Percentiles rank a stretch among this genome's conserved stretches.
phyloP scores from a whole-genome alignment of 2,113 vertebrate genomes.

The Sphaerodactylus townsendi region DNA sequence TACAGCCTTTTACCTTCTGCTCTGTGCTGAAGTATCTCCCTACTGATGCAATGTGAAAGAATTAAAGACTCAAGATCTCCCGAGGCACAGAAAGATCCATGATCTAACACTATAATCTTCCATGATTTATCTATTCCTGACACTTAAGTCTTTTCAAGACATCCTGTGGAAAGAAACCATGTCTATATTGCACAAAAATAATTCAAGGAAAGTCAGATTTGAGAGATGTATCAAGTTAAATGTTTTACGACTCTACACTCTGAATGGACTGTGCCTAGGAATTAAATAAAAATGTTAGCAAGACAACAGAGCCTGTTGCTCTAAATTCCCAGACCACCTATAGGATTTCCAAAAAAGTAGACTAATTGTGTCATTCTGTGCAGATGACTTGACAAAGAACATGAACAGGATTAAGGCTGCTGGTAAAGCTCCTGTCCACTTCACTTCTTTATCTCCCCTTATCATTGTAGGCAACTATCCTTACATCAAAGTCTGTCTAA shows the following conservation, averaged over 20 bases:
- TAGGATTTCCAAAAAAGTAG: background rate
- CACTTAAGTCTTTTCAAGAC: background rate
- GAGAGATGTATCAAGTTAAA: no score
- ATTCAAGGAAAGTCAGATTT: background rate
- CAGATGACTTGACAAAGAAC: background rate
- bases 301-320: background rate
- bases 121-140: background rate
- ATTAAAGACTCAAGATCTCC: background rate
- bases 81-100: background rate
- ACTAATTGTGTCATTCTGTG: background rate
- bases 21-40: background rate
- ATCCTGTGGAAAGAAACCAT: background rate
- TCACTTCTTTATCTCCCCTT: background rate
- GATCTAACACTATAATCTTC: background rate
- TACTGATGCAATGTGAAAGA: background rate
- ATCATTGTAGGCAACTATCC: slow-evolving; percentile 21
- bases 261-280: no score
- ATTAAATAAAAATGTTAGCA: background rate
- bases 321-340: background rate
- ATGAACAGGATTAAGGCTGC: slow-evolving; percentile 12
- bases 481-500: slow-evolving; percentile 37
- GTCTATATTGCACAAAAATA: background rate
- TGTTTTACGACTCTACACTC: background rate
- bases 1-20: background rate
- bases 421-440: background rate